Evolutionary conservation across 2,113 vertebrate genomes (phyloP).

Genomic region (Etheostoma spectabile): DNA sequence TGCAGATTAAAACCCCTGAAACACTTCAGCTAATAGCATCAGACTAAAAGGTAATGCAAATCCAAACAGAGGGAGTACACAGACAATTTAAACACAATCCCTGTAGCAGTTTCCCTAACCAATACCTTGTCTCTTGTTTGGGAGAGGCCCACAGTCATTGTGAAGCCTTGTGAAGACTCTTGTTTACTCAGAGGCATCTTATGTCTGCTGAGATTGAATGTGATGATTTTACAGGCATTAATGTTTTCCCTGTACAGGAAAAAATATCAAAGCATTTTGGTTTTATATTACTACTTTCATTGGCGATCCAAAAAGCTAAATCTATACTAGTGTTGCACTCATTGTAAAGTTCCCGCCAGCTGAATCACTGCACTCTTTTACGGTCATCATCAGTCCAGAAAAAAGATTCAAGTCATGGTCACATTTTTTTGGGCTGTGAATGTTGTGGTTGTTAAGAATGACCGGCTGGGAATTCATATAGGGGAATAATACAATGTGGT

Average conservation of each 20-base stretch:
- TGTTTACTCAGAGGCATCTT: slow-evolving; percentile 7
- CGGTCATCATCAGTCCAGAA: slow-evolving; percentile 5
- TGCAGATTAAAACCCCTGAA: slow-evolving; percentile 58
- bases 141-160: not conserved
- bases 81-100: slow-evolving; percentile 15
- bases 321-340: not conserved
- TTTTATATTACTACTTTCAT: not conserved
- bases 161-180: slow-evolving; percentile 55
- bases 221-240: not conserved
- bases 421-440: not conserved
- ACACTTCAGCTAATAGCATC: slow-evolving; percentile 37
- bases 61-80: slow-evolving; percentile 22
- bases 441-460: slow-evolving; percentile 15
- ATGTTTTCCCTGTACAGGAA: not conserved
- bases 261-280: not conserved
- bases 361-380: not conserved
- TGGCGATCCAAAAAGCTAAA: not conserved
- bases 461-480: slow-evolving; percentile 14
- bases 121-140: not conserved
- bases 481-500: not conserved
- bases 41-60: slow-evolving; percentile 15
- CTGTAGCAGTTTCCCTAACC: not conserved
- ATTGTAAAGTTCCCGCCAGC: not conserved
- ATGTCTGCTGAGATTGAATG: not conserved
- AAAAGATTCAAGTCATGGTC: not conserved